phyloP scores from a whole-genome alignment of 2,113 vertebrate species.

The Chlorodrepanis virens region DNA sequence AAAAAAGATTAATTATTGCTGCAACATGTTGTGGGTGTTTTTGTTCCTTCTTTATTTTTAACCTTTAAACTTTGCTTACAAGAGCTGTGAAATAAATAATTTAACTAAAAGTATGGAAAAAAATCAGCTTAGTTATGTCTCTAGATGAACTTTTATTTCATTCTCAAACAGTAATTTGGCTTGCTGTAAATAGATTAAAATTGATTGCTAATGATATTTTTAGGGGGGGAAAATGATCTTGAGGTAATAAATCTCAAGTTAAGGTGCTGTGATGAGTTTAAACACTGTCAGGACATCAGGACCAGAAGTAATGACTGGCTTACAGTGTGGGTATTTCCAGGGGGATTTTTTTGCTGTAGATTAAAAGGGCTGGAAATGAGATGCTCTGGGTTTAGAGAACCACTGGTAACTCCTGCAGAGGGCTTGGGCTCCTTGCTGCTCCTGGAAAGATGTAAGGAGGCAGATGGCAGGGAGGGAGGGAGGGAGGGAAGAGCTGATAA shows the following conservation, averaged over 20 bases:
- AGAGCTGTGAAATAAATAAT: neutral
- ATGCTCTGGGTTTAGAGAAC: neutral
- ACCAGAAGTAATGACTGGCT: neutral
- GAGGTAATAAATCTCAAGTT: neutral
- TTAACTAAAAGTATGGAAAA: neutral
- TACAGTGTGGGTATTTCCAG: neutral
- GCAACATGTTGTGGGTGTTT: neutral
- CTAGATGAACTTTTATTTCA: accelerated
- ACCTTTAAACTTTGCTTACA: neutral
- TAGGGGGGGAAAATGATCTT: neutral
- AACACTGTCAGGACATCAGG: neutral
- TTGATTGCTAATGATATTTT: neutral
- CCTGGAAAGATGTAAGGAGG: neutral
- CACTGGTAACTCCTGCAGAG: neutral
- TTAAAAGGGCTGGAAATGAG: neutral
- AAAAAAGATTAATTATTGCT: neutral
- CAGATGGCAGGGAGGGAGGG: neutral
- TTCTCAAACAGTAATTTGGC: neutral
- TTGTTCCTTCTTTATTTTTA: neutral
- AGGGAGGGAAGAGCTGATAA: neutral
- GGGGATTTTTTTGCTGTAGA: neutral
- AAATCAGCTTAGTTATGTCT: neutral
- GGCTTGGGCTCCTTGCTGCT: neutral
- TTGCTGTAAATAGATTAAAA: neutral
- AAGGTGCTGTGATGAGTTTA: neutral